Base-by-base conservation (phyloP, 2,888 invertebrate genomes). In the Drymonia ruficornis region DNA sequence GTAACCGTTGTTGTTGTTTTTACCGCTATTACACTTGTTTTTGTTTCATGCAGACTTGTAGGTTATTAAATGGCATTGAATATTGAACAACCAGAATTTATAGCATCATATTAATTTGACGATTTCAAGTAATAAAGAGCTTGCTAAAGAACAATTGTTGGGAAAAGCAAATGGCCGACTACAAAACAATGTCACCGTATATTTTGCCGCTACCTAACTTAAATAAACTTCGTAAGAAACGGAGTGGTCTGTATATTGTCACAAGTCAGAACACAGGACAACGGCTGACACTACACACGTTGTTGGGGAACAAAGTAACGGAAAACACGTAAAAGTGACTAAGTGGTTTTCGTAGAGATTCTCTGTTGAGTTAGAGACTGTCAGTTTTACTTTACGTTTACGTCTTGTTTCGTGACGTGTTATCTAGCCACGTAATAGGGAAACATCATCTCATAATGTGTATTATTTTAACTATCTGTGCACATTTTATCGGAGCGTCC, bases 81-180 rank as follows among this genome's bases (percentile, higher is more conserved):
- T 36, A 36, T n/a, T 36, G 11, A n/a, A 6, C 6, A n/a, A 36
- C 3, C 6, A n/a, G 36, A 13, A n/a, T 36, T 5, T n/a, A 36
- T 36, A 36, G 13, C 0, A 36, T 36, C 36, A 36, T 9, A 31
- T 31, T 31, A 8, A 31, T 31, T 31, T 31, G 31, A 31, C 4
- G 31, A n/a, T 31, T 31, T 11, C 31, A 31, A 7, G 12, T 8
- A 8, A 9, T 11, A 31, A 31, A 31, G 7, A 11, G 8, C 5
- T 23, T 1, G 31, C 31, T 31, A 11, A 31, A 2, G 12, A 31
- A 31, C 31, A 3, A 31, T 31, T 9, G 31, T 2, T 8, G 9
- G 9, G 9, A 31, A 11, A 31, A 8, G 1, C 49, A 47, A 46
- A 55, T 40, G 49, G 49, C 48, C 50, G n/a, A 2, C n/a, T 2